phyloP scores from a whole-genome alignment of 53 echinoderm and acorn worm genomes.

The Luidia sarsii region DNA sequence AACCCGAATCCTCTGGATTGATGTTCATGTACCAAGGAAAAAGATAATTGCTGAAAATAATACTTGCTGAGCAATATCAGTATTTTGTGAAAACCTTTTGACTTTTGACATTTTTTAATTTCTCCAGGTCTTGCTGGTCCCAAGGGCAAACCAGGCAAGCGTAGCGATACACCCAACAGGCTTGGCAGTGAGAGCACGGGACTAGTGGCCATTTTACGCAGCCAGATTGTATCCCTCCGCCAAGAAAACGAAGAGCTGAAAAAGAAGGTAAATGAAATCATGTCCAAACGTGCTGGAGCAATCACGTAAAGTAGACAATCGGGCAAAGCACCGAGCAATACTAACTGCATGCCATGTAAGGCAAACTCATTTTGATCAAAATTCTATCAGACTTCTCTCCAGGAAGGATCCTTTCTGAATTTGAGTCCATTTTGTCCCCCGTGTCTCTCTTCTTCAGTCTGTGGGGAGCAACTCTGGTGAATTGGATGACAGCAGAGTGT shows the following conservation, averaged over 20 bases:
- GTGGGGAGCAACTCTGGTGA: constrained; percentile 4
- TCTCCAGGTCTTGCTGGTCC: not conserved
- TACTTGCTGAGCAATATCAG: too few species aligned
- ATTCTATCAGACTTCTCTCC: too few species aligned
- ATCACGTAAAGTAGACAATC: too few species aligned
- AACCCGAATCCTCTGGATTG: too few species aligned
- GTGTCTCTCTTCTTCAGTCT: constrained; percentile 16
- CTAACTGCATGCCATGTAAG: too few species aligned
- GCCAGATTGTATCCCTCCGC: constrained; percentile 64
- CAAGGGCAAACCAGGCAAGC: constrained; percentile 39
- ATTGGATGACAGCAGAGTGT: constrained; percentile 46
- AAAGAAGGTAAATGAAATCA: constrained; percentile 51
- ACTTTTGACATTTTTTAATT: not conserved
- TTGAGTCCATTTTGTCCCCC: too few species aligned
- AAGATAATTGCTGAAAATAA: too few species aligned
- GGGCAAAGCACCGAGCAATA: too few species aligned
- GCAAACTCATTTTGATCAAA: too few species aligned
- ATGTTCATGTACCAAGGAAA: not conserved
- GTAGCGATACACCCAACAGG: constrained; percentile 27
- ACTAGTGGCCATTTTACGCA: constrained; percentile 48
- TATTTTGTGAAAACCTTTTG: not conserved
- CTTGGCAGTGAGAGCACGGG: constrained; percentile 32
- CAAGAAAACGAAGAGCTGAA: constrained; percentile 80
- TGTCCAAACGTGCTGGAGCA: too few species aligned
- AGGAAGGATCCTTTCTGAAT: too few species aligned